A percentile compares a stretch with the other conserved stretches of the same genome.
phyloP scores from a whole-genome alignment of 2,797 vertebrate species.

The Heliangelus exortis region DNA sequence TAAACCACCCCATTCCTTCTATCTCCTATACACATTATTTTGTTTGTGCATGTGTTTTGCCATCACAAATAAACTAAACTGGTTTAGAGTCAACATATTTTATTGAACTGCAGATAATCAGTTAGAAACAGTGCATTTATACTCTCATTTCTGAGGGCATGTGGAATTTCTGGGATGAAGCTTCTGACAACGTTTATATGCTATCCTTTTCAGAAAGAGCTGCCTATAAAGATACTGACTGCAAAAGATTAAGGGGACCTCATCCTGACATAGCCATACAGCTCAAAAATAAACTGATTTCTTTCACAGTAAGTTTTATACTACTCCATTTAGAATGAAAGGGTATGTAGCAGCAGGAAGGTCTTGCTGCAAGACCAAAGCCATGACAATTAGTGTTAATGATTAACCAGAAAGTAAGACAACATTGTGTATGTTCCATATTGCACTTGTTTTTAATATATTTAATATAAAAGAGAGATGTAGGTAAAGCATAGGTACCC shows the following conservation, averaged over 20 bases:
- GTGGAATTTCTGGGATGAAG: not conserved
- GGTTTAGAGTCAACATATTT: not conserved
- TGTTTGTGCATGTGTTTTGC: not conserved
- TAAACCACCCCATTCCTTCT: not conserved
- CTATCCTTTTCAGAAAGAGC: not conserved
- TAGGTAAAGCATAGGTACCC: not conserved
- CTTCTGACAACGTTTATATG: not conserved
- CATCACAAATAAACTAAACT: not conserved
- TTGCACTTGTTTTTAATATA: not conserved
- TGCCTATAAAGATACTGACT: not conserved
- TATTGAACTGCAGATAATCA: not conserved
- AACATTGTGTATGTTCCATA: not conserved
- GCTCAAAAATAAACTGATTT: not conserved
- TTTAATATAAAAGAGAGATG: not conserved
- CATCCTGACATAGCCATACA: not conserved
- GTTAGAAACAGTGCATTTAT: not conserved
- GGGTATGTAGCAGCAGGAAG: not conserved
- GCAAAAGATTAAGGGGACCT: not conserved
- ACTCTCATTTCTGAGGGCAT: not conserved
- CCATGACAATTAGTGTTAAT: not conserved
- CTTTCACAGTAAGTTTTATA: not conserved
- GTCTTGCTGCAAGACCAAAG: not conserved
- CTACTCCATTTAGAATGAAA: not conserved
- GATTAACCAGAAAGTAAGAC: not conserved
- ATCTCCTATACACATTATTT: not conserved